Percentiles rank a stretch among this genome's conserved stretches.
Evolutionary conservation across 2,113 vertebrate genomes (phyloP).

Genomic region (Solea senegalensis): DNA sequence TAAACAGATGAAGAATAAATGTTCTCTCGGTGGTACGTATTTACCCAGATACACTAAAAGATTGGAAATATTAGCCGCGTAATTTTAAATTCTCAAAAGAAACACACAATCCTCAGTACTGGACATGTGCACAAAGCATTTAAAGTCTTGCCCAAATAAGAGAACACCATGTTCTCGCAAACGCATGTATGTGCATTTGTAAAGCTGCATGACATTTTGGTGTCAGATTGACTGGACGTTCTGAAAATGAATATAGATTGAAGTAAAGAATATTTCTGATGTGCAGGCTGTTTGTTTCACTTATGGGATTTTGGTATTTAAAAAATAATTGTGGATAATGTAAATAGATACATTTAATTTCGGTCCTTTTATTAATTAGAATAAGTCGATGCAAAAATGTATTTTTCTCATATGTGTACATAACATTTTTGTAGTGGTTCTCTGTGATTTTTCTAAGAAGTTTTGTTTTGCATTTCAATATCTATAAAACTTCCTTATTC

Average conservation of each 20-base stretch:
- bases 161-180: neutral
- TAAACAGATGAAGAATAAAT: conserved; percentile 72
- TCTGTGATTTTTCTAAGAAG: neutral
- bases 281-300: no score
- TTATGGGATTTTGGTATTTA: no score
- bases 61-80: conserved; percentile 58
- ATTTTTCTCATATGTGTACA: no score
- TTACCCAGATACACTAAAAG: conserved; percentile 50
- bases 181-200: neutral
- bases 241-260: no score
- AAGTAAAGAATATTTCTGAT: neutral
- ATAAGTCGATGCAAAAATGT: no score
- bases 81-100: conserved; percentile 51
- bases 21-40: conserved; percentile 63
- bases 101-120: conserved; percentile 33
- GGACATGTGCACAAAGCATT: conserved; percentile 25
- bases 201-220: neutral
- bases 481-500: neutral
- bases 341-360: no score
- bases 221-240: no score
- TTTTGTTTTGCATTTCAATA: neutral
- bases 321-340: no score
- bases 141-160: conserved; percentile 7
- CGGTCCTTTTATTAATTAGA: no score
- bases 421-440: no score